Conservation (phyloP, 2,888 invertebrate genomes). For the Pseudococcus jackbeardsleyi region DNA sequence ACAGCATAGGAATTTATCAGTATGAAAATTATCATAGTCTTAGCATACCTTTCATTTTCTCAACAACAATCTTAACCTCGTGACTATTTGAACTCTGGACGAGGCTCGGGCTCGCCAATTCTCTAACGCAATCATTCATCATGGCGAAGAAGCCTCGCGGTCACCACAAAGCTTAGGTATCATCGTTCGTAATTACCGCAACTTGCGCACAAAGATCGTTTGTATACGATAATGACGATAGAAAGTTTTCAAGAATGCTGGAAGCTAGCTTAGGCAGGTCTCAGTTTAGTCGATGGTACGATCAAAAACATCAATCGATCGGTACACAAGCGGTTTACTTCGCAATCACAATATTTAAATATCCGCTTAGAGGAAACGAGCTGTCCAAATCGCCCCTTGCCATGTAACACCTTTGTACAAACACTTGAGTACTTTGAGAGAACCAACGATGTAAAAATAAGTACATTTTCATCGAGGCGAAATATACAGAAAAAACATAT, state of each 20-base stretch:
- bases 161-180: conserved; percentile 42
- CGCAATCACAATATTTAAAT: no score
- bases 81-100: conserved; percentile 39
- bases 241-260: not conserved
- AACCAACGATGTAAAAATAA: no score
- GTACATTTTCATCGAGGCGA: not conserved
- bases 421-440: no score
- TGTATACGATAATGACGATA: conserved; percentile 43
- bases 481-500: not conserved
- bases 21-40: conserved; percentile 37
- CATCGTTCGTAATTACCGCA: conserved; percentile 30
- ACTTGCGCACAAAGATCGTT: conserved; percentile 25
- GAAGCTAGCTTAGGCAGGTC: not conserved
- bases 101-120: not conserved
- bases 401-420: no score
- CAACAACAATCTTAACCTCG: conserved; percentile 22
- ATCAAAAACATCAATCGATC: no score
- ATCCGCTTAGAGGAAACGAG: no score
- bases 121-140: conserved; percentile 37
- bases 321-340: no score
- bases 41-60: conserved; percentile 38
- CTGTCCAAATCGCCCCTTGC: no score
- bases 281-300: no score
- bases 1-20: conserved; percentile 13
- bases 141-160: conserved; percentile 39